A percentile compares a stretch with the other conserved stretches of the same genome.
phyloP scores from a whole-genome alignment of 2,888 invertebrate species.

The Gerosis bhagava region DNA sequence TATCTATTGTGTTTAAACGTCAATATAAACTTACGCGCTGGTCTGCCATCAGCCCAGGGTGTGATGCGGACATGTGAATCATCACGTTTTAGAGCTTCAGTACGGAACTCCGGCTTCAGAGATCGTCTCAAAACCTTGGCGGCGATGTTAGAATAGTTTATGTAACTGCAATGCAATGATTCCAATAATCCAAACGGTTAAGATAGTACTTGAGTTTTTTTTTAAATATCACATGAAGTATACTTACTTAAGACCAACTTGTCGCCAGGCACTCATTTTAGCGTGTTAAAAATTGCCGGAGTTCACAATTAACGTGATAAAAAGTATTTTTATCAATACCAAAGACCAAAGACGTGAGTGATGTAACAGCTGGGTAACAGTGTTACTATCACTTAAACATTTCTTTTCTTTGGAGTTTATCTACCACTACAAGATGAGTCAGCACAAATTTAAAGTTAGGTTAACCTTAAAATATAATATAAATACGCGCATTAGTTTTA shows the following conservation, averaged over 20 bases:
- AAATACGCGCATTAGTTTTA: no score
- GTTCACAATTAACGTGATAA: slow-evolving; percentile 31
- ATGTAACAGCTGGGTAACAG: slow-evolving; percentile 43
- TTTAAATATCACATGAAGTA: no score
- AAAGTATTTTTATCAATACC: slow-evolving; percentile 26
- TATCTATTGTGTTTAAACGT: no score
- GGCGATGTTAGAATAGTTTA: slow-evolving; percentile 97
- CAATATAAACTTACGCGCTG: slow-evolving; percentile 86
- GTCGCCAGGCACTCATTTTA: slow-evolving; percentile 91
- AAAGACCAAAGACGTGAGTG: slow-evolving; percentile 29
- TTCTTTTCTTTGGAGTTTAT: no score
- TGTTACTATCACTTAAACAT: no score
- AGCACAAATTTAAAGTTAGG: no score
- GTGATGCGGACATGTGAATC: slow-evolving; percentile 91
- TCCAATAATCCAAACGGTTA: no score
- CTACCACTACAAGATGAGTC: no score
- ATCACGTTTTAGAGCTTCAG: slow-evolving; percentile 89
- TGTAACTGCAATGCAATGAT: slow-evolving; percentile 93
- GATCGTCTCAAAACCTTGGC: slow-evolving; percentile 91
- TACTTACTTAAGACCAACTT: slow-evolving; percentile 93
- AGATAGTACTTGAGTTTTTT: no score
- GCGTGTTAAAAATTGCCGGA: slow-evolving; percentile 20
- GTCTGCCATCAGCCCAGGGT: slow-evolving; percentile 95
- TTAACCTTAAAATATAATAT: no score
- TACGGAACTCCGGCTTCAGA: slow-evolving; percentile 88